Conservation (phyloP, 2,797 vertebrate species). For the Cossypha caffra region DNA sequence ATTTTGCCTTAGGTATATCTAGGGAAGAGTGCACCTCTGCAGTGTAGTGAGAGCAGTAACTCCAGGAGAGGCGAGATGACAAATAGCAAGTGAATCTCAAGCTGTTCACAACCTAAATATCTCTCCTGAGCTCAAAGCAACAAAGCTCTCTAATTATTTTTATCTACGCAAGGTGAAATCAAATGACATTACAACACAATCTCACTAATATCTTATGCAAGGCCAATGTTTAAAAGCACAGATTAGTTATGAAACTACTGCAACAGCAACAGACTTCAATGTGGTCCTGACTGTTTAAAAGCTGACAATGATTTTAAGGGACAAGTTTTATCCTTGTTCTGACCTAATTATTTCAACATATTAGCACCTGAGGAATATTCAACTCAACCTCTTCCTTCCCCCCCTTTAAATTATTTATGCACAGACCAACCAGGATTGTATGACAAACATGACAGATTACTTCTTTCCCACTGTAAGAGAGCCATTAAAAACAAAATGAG, state of each 20-base stretch:
- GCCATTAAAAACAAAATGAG: slow-evolving; percentile 27
- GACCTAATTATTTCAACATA: background rate
- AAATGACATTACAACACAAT: background rate
- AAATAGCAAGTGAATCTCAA: background rate
- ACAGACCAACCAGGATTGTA: background rate
- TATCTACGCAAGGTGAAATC: background rate
- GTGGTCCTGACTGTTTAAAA: background rate
- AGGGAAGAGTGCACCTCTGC: background rate
- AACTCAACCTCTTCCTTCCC: background rate
- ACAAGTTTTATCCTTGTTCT: background rate
- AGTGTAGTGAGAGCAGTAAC: background rate
- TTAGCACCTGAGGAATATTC: background rate
- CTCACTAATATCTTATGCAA: background rate
- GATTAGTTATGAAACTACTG: background rate
- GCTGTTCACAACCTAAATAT: background rate
- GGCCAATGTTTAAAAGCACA: background rate
- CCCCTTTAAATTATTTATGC: background rate
- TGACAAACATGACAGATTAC: background rate
- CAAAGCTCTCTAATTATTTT: background rate
- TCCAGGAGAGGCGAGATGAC: background rate
- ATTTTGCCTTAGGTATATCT: background rate
- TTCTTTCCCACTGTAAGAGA: background rate
- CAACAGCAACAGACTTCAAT: background rate
- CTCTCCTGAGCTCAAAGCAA: background rate
- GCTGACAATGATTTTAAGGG: background rate